phyloP scores from a whole-genome alignment of 2,888 invertebrate species.

The Empis stercorea region DNA sequence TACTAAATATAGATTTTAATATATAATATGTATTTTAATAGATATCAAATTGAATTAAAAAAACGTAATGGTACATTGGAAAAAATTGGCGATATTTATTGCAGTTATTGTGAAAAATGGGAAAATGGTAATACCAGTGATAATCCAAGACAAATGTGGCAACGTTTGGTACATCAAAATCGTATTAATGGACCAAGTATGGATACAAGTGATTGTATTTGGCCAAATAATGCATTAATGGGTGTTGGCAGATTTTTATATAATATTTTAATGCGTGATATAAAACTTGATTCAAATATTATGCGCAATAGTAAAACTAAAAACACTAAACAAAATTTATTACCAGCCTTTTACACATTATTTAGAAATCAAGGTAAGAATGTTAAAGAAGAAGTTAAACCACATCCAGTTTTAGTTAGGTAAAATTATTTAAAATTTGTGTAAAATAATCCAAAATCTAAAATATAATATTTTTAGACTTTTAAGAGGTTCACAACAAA shows the following conservation, averaged over 20 bases:
- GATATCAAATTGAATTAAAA: conserved; percentile 53
- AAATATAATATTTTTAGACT: conserved; percentile 32
- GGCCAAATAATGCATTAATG: conserved; percentile 51
- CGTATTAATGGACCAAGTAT: conserved; percentile 42
- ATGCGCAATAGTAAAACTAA: conserved; percentile 41
- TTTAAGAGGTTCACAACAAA: conserved; percentile 52
- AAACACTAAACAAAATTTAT: conserved; percentile 41
- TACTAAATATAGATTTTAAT: neutral
- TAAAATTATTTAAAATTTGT: conserved; percentile 9
- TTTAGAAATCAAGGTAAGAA: conserved; percentile 52
- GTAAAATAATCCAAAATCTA: neutral
- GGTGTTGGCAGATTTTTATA: conserved; percentile 75
- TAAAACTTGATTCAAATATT: conserved; percentile 67
- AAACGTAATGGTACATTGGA: conserved; percentile 50
- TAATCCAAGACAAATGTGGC: conserved; percentile 64
- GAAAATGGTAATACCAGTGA: conserved; percentile 32
- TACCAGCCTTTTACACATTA: conserved; percentile 70
- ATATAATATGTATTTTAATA: conserved; percentile 18
- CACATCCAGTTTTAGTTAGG: conserved; percentile 63
- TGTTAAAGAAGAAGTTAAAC: conserved; percentile 63
- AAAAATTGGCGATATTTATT: conserved; percentile 49
- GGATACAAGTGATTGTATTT: conserved; percentile 44
- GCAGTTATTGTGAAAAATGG: conserved; percentile 53
- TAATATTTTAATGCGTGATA: conserved; percentile 70
- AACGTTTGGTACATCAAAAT: conserved; percentile 44